Percentiles rank a stretch among this genome's conserved stretches.
phyloP scores from a whole-genome alignment of 2,113 vertebrate genomes.

The Vulpes vulpes region DNA sequence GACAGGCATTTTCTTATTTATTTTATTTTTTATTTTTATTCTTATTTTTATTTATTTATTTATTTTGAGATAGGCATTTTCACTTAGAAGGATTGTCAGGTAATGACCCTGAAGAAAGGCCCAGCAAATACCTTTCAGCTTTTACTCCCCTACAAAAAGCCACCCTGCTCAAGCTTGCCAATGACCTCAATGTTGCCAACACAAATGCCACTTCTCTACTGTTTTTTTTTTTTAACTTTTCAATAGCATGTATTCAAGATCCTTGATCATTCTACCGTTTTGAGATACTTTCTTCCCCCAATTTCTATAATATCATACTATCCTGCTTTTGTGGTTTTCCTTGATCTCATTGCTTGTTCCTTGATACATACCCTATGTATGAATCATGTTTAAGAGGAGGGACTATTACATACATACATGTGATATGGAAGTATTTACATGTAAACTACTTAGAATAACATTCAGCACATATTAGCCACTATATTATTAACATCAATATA shows the following conservation, averaged over 20 bases:
- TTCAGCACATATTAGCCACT: neutral
- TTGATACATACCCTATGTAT: rapidly evolving
- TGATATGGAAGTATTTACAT: neutral
- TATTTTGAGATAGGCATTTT: neutral
- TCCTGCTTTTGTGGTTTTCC: neutral
- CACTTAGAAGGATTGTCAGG: neutral
- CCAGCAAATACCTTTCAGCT: neutral
- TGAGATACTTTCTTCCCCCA: neutral
- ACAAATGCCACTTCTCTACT: neutral
- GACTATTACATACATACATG: neutral
- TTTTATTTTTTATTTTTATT: too few relatives aligned
- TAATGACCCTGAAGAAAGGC: neutral
- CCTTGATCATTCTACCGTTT: neutral
- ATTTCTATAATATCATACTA: neutral
- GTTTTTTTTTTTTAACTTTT: neutral
- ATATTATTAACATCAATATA: neutral
- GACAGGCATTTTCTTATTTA: neutral
- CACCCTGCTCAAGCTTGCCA: neutral
- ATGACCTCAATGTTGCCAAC: neutral
- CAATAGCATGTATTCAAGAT: neutral
- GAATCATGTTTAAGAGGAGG: neutral
- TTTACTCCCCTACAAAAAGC: neutral
- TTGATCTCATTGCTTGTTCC: neutral
- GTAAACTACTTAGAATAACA: neutral
- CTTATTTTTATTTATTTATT: too few relatives aligned